Percentiles rank a stretch among this genome's conserved stretches.
These are phyloP conservation scores for Neogobius melanostomus DNA, from an alignment of 2,113 vertebrate species.

Conservation along the genomic window DNA sequence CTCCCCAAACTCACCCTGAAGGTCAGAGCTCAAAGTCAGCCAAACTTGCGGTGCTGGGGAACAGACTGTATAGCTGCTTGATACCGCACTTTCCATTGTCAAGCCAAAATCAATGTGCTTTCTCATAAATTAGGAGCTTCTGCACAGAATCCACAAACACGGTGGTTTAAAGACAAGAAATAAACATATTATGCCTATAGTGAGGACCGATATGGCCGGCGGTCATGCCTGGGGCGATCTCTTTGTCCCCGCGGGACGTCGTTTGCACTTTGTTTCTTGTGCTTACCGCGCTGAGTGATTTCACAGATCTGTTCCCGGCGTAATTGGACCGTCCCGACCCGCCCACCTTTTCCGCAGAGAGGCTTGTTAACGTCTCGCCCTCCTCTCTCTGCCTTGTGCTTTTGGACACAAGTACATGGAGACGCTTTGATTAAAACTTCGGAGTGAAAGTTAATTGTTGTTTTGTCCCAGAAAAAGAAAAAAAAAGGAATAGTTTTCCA, in stretches of 20 bases:
- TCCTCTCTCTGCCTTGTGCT: conserved; percentile 13
- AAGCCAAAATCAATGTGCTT: conserved; percentile 17
- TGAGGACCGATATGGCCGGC: background rate
- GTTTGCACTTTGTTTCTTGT: conserved; percentile 6
- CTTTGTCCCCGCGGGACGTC: background rate
- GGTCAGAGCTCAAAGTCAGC: conserved; percentile 61
- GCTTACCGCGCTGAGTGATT: conserved; percentile 33
- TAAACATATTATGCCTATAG: background rate
- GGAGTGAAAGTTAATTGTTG: conserved; percentile 9
- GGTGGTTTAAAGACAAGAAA: background rate
- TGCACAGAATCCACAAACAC: background rate
- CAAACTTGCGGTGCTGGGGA: conserved; percentile 37
- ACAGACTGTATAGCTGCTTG: conserved; percentile 51
- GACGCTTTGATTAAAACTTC: conserved; percentile 48
- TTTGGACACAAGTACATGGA: conserved; percentile 42
- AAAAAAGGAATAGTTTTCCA: background rate
- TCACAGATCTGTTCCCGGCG: conserved; percentile 30
- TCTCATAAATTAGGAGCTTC: background rate
- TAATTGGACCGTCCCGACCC: conserved; percentile 39
- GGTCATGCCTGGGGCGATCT: background rate
- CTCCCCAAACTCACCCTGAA: conserved; percentile 22
- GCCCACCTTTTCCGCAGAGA: conserved; percentile 31
- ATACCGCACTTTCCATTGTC: conserved; percentile 52
- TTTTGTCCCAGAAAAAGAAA: background rate
- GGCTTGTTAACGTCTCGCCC: conserved; percentile 49